These are phyloP conservation scores for Halictus quadricinctus DNA, from an alignment of 2,888 invertebrate species.

Conservation along the genomic window DNA sequence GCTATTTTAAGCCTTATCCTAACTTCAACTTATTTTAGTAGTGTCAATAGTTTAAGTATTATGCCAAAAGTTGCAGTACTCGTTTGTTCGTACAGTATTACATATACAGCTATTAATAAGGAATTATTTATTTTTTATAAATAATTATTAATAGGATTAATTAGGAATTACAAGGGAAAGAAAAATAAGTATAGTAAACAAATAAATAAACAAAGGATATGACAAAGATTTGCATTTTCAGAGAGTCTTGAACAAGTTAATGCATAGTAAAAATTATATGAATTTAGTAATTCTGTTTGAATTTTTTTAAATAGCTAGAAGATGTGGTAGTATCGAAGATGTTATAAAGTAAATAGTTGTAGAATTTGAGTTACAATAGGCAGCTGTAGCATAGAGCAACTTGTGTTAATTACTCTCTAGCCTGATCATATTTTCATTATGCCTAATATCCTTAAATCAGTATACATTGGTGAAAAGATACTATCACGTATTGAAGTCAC, in stretches of 20 bases:
- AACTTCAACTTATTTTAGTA: constrained; percentile 66
- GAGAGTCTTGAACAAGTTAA: neutral
- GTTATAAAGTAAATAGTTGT: constrained; percentile 36
- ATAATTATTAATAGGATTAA: neutral
- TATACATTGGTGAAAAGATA: neutral
- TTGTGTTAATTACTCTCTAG: neutral
- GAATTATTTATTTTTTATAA: no score
- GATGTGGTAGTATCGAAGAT: neutral
- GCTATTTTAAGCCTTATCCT: constrained; percentile 59
- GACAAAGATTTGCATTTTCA: neutral
- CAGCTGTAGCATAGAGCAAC: neutral
- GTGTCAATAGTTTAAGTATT: constrained; percentile 50
- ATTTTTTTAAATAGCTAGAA: neutral
- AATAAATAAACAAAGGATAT: neutral
- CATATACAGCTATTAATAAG: no score
- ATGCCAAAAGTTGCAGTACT: constrained; percentile 29
- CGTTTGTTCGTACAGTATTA: neutral
- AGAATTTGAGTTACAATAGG: neutral
- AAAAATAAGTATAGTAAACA: neutral
- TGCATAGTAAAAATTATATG: neutral
- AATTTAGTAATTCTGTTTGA: neutral
- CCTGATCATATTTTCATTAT: neutral
- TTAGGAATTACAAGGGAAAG: neutral
- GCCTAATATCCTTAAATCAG: neutral
- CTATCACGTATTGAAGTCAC: neutral